Evolutionary conservation across 1,140 invertebrate genomes (phyloP), one percentile per base, ranked within the genome.

Genomic region (Chymomyza costata): DNA sequence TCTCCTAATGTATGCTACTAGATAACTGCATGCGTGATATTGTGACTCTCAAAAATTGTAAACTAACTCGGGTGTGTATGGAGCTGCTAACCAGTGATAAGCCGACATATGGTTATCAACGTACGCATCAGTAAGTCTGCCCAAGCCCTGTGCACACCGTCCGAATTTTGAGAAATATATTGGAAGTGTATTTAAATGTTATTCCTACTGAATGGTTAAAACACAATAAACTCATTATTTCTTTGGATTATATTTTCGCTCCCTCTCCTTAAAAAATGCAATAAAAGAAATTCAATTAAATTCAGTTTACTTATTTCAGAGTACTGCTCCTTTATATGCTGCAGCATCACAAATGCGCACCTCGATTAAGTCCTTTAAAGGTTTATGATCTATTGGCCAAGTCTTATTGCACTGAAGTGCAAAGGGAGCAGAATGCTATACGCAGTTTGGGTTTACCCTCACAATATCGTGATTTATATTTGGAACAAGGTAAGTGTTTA

Each of bases 121-220:
- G 81, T 1, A 83, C 76, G 7, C 81, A 83, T 48, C 81, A 83
- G 81, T 83, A 46, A 68, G 73, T 65, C n/a, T n/a, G n/a, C n/a
- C n/a, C n/a, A n/a, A n/a, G n/a, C n/a, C n/a, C n/a, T n/a, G n/a
- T n/a, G n/a, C n/a, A n/a, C n/a, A n/a, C n/a, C n/a, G n/a, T n/a
- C n/a, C n/a, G n/a, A n/a, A n/a, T n/a, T n/a, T n/a, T n/a, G n/a
- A n/a, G n/a, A n/a, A n/a, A n/a, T n/a, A n/a, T n/a, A n/a, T n/a
- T n/a, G n/a, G n/a, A n/a, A n/a, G n/a, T n/a, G n/a, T n/a, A n/a
- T n/a, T n/a, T n/a, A n/a, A n/a, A n/a, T n/a, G n/a, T n/a, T n/a
- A n/a, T n/a, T n/a, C n/a, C n/a, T n/a, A n/a, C n/a, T n/a, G n/a
- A n/a, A n/a, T n/a, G n/a, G n/a, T n/a, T n/a, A n/a, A n/a, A n/a